Evolutionary conservation across 2,888 invertebrate species (phyloP).

Genomic region (Matsumyia berberina): DNA sequence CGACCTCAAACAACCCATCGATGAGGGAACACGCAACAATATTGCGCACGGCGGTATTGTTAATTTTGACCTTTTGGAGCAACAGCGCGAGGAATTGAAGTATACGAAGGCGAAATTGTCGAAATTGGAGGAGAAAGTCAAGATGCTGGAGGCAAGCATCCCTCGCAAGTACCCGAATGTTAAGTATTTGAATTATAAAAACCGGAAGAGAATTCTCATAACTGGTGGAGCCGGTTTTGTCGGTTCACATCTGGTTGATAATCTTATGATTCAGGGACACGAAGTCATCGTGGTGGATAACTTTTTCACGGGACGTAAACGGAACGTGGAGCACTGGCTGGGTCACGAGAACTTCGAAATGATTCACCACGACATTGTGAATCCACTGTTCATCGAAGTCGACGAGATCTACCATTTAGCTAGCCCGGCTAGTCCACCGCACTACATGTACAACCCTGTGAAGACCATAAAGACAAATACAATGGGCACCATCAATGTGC

Average conservation of each 20-base stretch:
- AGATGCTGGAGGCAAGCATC: constrained; percentile 89
- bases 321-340: constrained; percentile 99
- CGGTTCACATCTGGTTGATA: constrained; percentile 98
- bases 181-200: constrained; percentile 95
- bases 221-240: constrained; percentile 99
- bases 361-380: constrained; percentile 99
- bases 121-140: constrained; percentile 89
- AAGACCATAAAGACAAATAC: constrained; percentile 99
- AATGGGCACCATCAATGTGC: constrained; percentile 95
- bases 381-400: constrained; percentile 98
- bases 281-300: constrained; percentile 99
- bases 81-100: constrained; percentile 85
- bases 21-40: constrained; percentile 1
- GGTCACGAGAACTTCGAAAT: constrained; percentile 99
- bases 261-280: constrained; percentile 97
- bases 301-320: constrained; percentile 98
- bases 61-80: constrained; percentile 75
- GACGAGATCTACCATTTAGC: constrained; percentile 99
- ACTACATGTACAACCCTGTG: constrained; percentile 99
- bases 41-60: constrained; percentile 30
- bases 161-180: constrained; percentile 96
- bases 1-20: constrained; percentile 12
- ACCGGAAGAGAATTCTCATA: constrained; percentile 95
- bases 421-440: constrained; percentile 99
- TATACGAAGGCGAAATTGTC: constrained; percentile 88